These are phyloP conservation scores for Reticulitermes lucifugus DNA, from an alignment of 2,888 invertebrate species.

Conservation along the genomic window DNA sequence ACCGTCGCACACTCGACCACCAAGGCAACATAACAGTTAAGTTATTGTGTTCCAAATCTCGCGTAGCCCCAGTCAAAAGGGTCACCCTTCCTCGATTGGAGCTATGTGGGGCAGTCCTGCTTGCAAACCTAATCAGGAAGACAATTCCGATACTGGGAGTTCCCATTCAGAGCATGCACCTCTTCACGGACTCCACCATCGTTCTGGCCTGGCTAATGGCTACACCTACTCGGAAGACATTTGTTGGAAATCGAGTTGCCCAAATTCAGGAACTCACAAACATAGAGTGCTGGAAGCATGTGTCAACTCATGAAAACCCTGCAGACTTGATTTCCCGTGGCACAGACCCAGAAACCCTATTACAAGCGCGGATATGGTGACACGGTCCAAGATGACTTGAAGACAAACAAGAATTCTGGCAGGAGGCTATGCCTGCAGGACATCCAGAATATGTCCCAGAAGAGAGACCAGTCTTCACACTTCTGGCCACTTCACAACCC, in stretches of 20 bases:
- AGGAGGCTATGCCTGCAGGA: background rate
- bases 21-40: background rate
- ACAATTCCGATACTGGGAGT: background rate
- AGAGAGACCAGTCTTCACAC: background rate
- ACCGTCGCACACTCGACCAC: background rate
- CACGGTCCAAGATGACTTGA: background rate
- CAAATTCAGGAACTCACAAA: background rate
- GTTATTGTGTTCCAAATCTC: background rate
- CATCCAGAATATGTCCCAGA: background rate
- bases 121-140: background rate
- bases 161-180: background rate
- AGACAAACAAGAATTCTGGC: background rate
- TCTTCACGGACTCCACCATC: background rate
- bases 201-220: background rate
- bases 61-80: background rate
- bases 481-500: background rate
- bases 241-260: slow-evolving; percentile 2
- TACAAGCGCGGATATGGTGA: background rate
- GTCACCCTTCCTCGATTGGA: background rate
- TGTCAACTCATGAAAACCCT: background rate
- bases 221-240: background rate
- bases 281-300: background rate
- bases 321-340: background rate
- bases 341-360: background rate
- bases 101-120: background rate